A percentile compares a stretch with the other conserved stretches of the same genome.
Evolutionary conservation across 2,113 vertebrate species (phyloP).

Genomic region (Junco hyemalis): DNA sequence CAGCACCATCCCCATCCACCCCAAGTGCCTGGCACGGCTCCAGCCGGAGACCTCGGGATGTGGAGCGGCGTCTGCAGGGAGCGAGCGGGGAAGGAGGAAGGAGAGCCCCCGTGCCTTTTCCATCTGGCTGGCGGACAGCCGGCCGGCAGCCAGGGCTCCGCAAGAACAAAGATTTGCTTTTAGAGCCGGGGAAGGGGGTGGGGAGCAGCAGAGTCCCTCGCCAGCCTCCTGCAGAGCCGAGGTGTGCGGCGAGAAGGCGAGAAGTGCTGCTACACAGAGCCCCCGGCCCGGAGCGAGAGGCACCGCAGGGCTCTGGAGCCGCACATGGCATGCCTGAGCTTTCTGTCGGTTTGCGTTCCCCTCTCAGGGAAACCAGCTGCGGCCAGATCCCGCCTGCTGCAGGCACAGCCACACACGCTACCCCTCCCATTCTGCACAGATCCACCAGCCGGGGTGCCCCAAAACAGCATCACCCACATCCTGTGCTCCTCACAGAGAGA

Average conservation of each 20-base stretch:
- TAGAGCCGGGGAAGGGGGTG: constrained; percentile 23
- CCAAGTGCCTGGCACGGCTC: background rate
- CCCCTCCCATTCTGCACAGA: background rate
- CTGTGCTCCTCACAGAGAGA: fast-evolving
- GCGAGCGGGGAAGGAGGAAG: constrained; percentile 12
- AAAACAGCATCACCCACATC: background rate
- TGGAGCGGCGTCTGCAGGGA: background rate
- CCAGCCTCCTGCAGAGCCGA: constrained; percentile 1
- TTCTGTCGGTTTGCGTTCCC: background rate
- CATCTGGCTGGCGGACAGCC: constrained; percentile 55
- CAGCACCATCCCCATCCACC: background rate
- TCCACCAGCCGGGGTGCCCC: fast-evolving
- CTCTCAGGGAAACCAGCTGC: background rate
- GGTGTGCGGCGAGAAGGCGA: background rate
- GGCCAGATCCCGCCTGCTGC: background rate
- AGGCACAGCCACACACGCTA: background rate
- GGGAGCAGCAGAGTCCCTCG: background rate
- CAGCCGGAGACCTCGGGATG: background rate
- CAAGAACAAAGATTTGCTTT: constrained; percentile 66
- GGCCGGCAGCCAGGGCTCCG: constrained; percentile 43
- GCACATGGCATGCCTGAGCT: background rate
- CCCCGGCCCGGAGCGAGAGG: background rate
- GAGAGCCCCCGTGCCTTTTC: constrained; percentile 43
- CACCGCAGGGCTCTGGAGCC: background rate
- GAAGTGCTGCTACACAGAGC: background rate